These are phyloP conservation scores for Columba janthina DNA, from an alignment of 2,113 vertebrate genomes.

Conservation along the genomic window DNA sequence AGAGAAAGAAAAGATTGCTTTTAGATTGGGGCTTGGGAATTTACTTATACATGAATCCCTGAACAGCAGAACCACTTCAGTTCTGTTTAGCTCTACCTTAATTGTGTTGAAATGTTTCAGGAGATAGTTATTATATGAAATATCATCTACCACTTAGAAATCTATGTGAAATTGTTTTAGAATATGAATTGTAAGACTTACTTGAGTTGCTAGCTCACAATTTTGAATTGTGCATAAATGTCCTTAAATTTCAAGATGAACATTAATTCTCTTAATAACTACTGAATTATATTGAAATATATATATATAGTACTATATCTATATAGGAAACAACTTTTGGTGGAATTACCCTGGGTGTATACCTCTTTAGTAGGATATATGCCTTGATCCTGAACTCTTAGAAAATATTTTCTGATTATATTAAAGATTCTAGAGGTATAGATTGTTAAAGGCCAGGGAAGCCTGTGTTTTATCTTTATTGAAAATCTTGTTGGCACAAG, in stretches of 20 bases:
- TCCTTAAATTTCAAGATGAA: neutral
- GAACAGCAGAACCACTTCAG: neutral
- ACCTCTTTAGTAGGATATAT: neutral
- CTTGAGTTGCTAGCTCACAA: neutral
- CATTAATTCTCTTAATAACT: neutral
- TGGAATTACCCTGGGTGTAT: neutral
- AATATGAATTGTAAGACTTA: neutral
- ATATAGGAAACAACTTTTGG: neutral
- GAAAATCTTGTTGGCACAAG: neutral
- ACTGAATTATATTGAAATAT: neutral
- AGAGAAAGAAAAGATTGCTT: neutral
- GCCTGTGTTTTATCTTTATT: neutral
- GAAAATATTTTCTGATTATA: neutral
- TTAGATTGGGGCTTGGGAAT: neutral
- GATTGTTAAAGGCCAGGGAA: neutral
- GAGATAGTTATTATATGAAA: neutral
- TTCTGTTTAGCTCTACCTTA: constrained; percentile 22
- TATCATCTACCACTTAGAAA: neutral
- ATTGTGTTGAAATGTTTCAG: neutral
- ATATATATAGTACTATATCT: neutral
- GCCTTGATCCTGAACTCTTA: neutral
- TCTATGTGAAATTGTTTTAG: neutral
- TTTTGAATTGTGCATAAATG: neutral
- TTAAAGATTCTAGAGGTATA: neutral
- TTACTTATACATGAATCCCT: neutral